phyloP scores from a whole-genome alignment of 2,113 vertebrate species.

The Aptenodytes patagonicus region DNA sequence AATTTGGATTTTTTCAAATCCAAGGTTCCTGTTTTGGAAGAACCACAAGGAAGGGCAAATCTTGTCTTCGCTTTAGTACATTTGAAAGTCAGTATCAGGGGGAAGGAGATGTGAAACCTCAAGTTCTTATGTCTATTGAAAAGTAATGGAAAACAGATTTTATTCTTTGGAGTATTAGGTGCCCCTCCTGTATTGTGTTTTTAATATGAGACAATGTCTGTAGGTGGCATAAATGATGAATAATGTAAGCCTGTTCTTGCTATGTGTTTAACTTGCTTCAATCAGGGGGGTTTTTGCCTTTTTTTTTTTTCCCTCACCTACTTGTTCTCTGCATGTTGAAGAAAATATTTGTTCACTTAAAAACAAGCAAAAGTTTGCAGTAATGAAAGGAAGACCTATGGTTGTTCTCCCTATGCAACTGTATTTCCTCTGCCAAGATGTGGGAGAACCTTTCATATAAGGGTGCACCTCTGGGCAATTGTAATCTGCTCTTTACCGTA shows the following conservation, averaged over 20 bases:
- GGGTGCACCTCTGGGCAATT: neutral
- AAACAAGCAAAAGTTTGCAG: neutral
- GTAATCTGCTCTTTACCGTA: neutral
- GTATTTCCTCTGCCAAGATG: neutral
- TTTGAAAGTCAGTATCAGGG: neutral
- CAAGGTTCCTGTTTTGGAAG: neutral
- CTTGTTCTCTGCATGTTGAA: neutral
- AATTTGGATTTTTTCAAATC: neutral
- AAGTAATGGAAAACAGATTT: neutral
- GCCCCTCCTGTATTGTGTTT: neutral
- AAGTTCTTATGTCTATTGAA: neutral
- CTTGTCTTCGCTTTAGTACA: neutral
- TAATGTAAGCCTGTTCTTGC: neutral
- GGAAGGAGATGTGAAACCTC: neutral
- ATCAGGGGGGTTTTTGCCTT: neutral
- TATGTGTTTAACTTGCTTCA: neutral
- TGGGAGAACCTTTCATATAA: neutral
- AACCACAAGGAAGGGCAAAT: neutral
- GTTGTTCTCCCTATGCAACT: neutral
- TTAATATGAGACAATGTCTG: neutral
- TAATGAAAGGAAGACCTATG: neutral
- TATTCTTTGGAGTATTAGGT: neutral
- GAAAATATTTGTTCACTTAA: neutral
- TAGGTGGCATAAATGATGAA: neutral
- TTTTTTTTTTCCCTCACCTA: neutral